Percentiles rank a stretch among this genome's conserved stretches.
Conservation (phyloP, 2,888 invertebrate species). For the Mythimna pallens region DNA sequence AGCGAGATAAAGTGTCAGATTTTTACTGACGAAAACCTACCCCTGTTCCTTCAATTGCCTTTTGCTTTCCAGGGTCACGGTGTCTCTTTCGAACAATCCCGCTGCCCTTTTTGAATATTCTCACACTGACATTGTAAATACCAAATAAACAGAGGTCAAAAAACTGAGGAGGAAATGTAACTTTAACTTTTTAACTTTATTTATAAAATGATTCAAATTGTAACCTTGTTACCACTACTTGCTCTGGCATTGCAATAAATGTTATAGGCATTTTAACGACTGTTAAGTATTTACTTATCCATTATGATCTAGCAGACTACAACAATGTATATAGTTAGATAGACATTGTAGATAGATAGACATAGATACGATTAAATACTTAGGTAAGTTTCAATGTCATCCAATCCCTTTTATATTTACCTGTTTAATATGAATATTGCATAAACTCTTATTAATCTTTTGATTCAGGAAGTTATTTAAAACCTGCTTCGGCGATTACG, state of each 20-base stretch:
- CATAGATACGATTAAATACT: neutral
- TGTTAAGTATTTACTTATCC: neutral
- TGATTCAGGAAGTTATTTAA: constrained; percentile 30
- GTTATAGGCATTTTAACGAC: neutral
- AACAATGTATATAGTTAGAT: neutral
- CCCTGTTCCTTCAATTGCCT: too few species aligned
- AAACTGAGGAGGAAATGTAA: neutral
- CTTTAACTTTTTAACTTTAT: too few species aligned
- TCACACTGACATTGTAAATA: neutral
- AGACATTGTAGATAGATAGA: too few species aligned
- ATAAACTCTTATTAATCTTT: constrained; percentile 17
- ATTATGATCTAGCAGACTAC: neutral
- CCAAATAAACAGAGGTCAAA: neutral
- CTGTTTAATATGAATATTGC: constrained; percentile 4
- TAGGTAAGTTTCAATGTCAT: constrained; percentile 39
- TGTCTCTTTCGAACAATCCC: too few species aligned
- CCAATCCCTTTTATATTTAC: constrained; percentile 40
- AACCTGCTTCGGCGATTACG: constrained; percentile 16
- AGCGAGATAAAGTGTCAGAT: too few species aligned
- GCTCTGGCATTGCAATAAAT: neutral
- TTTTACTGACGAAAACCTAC: too few species aligned
- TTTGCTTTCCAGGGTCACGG: too few species aligned
- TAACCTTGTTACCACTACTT: neutral
- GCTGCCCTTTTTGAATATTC: neutral
- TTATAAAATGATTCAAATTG: neutral